phyloP scores from a whole-genome alignment of 1,140 invertebrate species.

The Zaprionus davidi region DNA sequence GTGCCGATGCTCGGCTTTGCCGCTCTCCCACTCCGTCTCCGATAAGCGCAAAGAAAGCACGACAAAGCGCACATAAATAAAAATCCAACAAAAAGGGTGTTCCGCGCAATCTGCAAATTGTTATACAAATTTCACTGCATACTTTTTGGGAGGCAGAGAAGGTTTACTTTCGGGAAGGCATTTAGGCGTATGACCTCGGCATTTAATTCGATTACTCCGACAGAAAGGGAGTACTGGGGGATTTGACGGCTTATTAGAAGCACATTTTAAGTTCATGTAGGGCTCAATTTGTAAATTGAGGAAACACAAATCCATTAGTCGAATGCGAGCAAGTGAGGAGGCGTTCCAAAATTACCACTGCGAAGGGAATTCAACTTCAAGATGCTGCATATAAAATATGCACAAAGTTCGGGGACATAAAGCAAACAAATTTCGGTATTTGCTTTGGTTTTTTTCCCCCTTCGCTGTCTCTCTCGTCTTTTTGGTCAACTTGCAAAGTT shows the following conservation, averaged over 20 bases:
- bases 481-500: conserved; percentile 70
- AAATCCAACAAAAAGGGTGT: conserved; percentile 10
- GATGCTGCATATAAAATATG: conserved; percentile 62
- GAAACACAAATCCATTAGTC: conserved; percentile 66
- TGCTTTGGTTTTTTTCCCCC: background rate
- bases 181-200: conserved; percentile 15
- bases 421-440: conserved; percentile 33
- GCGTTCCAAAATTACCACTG: background rate
- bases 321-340: conserved; percentile 1
- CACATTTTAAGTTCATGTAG: conserved; percentile 51
- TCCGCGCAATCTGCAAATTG: conserved; percentile 19
- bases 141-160: conserved; percentile 11
- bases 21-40: background rate
- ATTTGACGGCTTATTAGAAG: conserved; percentile 51
- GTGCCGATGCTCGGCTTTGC: background rate
- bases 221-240: background rate
- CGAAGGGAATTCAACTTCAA: conserved; percentile 2
- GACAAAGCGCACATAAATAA: background rate
- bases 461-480: background rate
- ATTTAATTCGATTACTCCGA: conserved; percentile 52
- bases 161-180: background rate
- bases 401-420: conserved; percentile 52
- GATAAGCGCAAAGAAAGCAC: conserved; percentile 17
- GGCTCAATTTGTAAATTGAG: conserved; percentile 52
- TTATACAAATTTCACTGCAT: conserved; percentile 35